phyloP scores from a whole-genome alignment of 2,888 invertebrate genomes.

The Stenichneumon culpator region DNA sequence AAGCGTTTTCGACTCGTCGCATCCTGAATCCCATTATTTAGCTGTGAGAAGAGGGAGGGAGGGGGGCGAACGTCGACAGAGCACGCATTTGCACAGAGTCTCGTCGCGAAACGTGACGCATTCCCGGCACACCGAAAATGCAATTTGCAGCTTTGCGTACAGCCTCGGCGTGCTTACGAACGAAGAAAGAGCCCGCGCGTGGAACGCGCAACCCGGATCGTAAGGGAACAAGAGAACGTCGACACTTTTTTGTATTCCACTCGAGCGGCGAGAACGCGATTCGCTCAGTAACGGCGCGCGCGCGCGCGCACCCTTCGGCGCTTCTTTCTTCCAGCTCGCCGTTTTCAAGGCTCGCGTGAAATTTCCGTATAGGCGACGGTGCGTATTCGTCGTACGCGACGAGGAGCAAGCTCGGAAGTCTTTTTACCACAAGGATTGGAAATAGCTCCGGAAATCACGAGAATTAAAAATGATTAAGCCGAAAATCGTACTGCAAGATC shows the following conservation, averaged over 20 bases:
- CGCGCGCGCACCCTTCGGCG: not conserved
- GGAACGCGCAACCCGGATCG: constrained; percentile 10
- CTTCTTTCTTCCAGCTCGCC: not conserved
- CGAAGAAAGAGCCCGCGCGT: constrained; percentile 15
- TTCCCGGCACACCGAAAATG: constrained; percentile 47
- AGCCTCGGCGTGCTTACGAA: constrained; percentile 35
- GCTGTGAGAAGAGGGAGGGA: constrained; percentile 7
- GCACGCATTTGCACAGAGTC: constrained; percentile 18
- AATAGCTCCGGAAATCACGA: not conserved
- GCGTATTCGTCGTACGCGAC: not conserved
- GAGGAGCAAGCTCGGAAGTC: not conserved
- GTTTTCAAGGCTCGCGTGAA: constrained; percentile 4
- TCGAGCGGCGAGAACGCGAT: constrained; percentile 13
- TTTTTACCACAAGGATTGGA: not conserved
- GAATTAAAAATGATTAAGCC: not conserved
- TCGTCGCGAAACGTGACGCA: constrained; percentile 56
- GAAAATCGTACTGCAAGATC: not conserved
- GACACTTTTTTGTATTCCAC: constrained; percentile 49
- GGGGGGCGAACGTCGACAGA: constrained; percentile 4
- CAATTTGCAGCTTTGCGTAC: constrained; percentile 23
- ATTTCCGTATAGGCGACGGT: constrained; percentile 2
- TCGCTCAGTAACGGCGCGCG: not conserved
- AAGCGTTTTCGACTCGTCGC: constrained; percentile 34
- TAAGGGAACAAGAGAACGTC: constrained; percentile 43
- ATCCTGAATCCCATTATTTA: constrained; percentile 59